Base-by-base conservation (phyloP, 2,113 vertebrate genomes). In the Origma solitaria region DNA sequence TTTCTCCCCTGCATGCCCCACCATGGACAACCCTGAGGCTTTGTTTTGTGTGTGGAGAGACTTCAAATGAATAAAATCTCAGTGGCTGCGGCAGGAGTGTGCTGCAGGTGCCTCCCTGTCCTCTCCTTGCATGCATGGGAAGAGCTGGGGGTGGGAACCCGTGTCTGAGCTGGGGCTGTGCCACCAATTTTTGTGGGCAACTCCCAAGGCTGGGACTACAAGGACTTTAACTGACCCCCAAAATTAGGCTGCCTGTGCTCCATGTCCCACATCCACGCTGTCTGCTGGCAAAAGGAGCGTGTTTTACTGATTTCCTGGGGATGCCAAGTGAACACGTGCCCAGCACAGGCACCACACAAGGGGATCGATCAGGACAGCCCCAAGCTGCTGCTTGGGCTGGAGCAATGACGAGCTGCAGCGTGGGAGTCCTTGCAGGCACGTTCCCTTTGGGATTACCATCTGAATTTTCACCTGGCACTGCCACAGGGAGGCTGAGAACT, bases 341-440 rank as follows among this genome's bases (percentile, higher is more conserved):
- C 47, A 27, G 45, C 2, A 1, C 47, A 22, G 42, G 86, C 82
- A n/a, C 27, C 30, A 25, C 17, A 5, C 0, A 3, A 11, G 2
- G 33, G 21, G 13, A 31, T 1, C 2, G 23, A 22, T 20, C 33
- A 13, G 64, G 72, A 75, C 30, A 56, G 7, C 11, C 33, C 33
- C 51, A 58, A 3, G 14, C 33, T 51, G 54, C 58, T 65, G 40
- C 27, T 1, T 3, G 58, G 75, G 37, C 14, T 23, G 27, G 22
- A 54, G 38, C 51, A 42, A 56, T 0, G 2, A 27, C 1, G 1
- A 72, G 24, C 45, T 49, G 30, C 37, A 37, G 37, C 0, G 0
- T 27, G 35, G 24, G 22, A 62, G 35, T 58, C 51, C 60, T 45
- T 20, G 49, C 49, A 69, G 69, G 35, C 6, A 0, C 0, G 0